Evolutionary conservation across 2,797 vertebrate genomes (phyloP), one percentile per base, ranked within the genome.

Genomic region (Sebastolobus altivelis): DNA sequence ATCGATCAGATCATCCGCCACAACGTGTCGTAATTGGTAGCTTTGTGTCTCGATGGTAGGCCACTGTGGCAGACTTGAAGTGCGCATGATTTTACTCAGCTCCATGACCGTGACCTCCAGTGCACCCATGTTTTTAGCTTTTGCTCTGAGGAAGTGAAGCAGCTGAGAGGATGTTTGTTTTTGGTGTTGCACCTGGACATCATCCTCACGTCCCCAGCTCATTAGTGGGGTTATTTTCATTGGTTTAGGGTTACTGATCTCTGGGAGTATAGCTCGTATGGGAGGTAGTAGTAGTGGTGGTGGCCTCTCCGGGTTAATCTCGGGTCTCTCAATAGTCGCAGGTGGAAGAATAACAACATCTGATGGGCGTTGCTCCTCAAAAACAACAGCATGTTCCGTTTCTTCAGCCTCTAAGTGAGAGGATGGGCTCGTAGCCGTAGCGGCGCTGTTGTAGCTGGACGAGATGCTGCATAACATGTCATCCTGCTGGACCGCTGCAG

Each of bases 111-210:
- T 75, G 72, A 81, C 72, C 77, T 89, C 77, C 5, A 76, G 38
- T 31, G 77, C 52, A 79, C 77, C 60, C 25, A 37, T 77, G 38
- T 66, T 90, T 77, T 90, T 90, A 71, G 68, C 69, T 56, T 89
- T 91, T 29, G 56, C 72, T 90, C 62, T 88, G 79, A 95, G 91
- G 83, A 95, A 95, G 80, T 77, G 73, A 73, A 95, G 89, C 75
- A 95, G 91, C 80, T 95, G 95, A 66, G 90, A 89, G 49, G 93
- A 92, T 54, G 95, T 95, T 90, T 94, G 95, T 88, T 95, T 96
- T 87, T 93, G 93, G 85, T 95, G 90, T 31, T 88, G 91, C 81
- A 94, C 86, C 78, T 84, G 73, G 65, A 89, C 63, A 68, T 82
- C 78, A 27, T 82, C 73, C 27, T 65, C 83, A 60, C 8, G 29